Evolutionary conservation across 2,888 invertebrate species (phyloP).

Genomic region (Mythimna pallens): DNA sequence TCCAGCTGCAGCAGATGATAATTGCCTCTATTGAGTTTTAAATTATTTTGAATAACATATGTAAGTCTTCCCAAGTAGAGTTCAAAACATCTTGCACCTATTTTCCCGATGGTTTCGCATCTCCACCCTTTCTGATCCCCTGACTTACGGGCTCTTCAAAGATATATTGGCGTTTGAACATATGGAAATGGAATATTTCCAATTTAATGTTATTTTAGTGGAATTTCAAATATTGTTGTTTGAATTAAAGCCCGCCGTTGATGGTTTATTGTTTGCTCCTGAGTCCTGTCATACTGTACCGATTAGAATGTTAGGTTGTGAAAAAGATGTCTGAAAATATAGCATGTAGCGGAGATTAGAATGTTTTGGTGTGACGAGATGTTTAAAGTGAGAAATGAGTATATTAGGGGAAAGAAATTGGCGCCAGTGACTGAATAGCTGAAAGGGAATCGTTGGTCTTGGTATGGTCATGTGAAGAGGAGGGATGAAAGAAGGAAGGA

Average conservation of each 20-base stretch:
- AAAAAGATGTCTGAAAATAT: no score
- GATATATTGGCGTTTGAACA: conserved; percentile 40
- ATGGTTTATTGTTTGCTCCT: not conserved
- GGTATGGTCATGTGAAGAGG: no score
- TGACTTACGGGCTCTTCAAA: conserved; percentile 25
- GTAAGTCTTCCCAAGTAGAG: conserved; percentile 16
- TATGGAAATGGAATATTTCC: conserved; percentile 14
- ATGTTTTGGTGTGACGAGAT: no score
- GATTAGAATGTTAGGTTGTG: no score
- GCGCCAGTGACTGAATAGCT: no score
- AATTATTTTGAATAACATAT: conserved; percentile 14
- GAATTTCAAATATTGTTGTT: not conserved
- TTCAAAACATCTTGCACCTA: conserved; percentile 28
- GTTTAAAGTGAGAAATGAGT: no score
- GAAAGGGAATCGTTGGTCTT: no score
- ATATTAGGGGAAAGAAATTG: no score
- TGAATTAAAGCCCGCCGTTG: not conserved
- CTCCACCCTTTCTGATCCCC: conserved; percentile 12
- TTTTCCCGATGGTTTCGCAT: conserved; percentile 18
- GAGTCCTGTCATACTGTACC: no score
- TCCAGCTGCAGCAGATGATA: no score
- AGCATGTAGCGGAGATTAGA: no score
- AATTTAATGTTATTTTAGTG: not conserved
- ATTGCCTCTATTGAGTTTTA: not conserved
- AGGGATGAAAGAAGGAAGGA: no score